Percentiles rank a stretch among this genome's conserved stretches.
These are phyloP conservation scores for Dryadula phaetusa DNA, from an alignment of 2,888 invertebrate species.

Conservation along the genomic window DNA sequence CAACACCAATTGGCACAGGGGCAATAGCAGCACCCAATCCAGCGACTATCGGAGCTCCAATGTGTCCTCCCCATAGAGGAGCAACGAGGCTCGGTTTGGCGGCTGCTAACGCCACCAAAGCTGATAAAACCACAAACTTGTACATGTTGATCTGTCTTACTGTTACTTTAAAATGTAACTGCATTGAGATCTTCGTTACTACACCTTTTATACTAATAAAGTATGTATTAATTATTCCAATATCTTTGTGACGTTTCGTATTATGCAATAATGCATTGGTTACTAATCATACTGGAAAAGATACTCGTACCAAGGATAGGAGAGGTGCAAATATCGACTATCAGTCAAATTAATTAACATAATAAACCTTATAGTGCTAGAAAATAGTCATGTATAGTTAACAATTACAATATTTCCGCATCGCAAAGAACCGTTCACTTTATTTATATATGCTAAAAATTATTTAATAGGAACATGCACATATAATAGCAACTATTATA, in stretches of 20 bases:
- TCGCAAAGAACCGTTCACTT: conserved; percentile 71
- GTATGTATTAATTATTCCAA: conserved; percentile 71
- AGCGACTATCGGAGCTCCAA: conserved; percentile 49
- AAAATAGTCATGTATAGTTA: conserved; percentile 57
- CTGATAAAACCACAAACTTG: conserved; percentile 86
- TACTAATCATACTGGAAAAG: conserved; percentile 40
- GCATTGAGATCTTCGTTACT: conserved; percentile 59
- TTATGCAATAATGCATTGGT: conserved; percentile 50
- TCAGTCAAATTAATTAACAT: conserved; percentile 73
- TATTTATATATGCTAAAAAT: conserved; percentile 43
- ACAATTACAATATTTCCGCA: conserved; percentile 57
- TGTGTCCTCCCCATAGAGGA: conserved; percentile 43
- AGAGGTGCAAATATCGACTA: conserved; percentile 44
- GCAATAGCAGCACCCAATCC: conserved; percentile 53
- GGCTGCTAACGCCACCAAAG: conserved; percentile 83
- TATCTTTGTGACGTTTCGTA: conserved; percentile 62
- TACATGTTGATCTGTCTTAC: conserved; percentile 83
- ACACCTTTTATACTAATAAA: conserved; percentile 70
- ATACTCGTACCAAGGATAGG: conserved; percentile 45
- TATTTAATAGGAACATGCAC: conserved; percentile 6
- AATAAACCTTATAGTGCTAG: conserved; percentile 79
- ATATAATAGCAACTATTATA: not conserved
- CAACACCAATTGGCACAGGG: conserved; percentile 55
- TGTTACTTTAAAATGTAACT: conserved; percentile 69
- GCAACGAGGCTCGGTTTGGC: conserved; percentile 71